Evolutionary conservation across 2,113 vertebrate genomes (phyloP).

Genomic region (Actenoides lindsayi): DNA sequence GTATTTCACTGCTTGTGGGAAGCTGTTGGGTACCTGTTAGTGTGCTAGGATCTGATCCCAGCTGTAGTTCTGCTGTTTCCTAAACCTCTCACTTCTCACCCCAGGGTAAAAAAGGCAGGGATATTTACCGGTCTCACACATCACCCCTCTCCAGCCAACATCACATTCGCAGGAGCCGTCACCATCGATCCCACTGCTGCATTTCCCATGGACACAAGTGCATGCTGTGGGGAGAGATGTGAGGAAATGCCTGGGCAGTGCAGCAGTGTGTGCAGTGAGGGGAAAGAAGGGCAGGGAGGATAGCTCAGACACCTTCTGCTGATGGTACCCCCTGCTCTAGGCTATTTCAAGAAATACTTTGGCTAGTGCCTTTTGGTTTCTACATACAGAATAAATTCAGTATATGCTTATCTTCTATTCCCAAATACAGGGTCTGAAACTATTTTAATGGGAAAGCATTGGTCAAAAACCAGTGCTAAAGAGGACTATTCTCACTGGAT

Average conservation of each 20-base stretch:
- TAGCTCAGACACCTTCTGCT: neutral
- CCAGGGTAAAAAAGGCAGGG: neutral
- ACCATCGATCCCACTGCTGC: conserved; percentile 79
- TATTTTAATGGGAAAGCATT: neutral
- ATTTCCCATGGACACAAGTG: conserved; percentile 82
- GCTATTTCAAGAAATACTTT: neutral
- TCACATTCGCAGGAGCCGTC: conserved; percentile 90
- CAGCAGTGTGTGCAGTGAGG: no score
- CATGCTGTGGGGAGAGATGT: conserved; percentile 74
- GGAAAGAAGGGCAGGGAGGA: neutral
- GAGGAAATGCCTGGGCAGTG: neutral
- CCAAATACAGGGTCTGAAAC: neutral
- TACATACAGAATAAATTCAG: neutral
- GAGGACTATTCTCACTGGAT: neutral
- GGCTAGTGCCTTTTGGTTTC: neutral
- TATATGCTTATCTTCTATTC: neutral
- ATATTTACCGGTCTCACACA: conserved; percentile 80
- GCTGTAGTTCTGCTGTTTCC: neutral
- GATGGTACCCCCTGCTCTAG: neutral
- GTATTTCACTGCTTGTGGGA: neutral
- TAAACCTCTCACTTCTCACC: neutral
- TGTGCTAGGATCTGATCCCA: neutral
- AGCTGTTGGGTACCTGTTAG: neutral
- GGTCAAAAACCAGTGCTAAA: neutral
- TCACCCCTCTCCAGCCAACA: conserved; percentile 86